phyloP scores from a whole-genome alignment of 2,797 vertebrate genomes.

The Sebastes matsubarae region DNA sequence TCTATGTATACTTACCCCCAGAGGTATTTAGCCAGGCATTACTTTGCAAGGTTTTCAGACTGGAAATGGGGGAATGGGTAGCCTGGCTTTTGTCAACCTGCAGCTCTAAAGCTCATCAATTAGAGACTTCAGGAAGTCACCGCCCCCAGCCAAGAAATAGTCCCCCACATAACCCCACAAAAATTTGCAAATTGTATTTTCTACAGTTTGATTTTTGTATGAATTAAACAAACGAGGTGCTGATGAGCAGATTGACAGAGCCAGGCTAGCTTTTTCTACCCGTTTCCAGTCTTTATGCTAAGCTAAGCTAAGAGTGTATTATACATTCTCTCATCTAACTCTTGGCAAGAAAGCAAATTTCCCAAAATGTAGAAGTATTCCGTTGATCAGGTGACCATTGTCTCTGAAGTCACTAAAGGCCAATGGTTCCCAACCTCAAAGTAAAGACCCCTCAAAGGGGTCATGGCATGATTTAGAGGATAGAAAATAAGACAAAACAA shows the following conservation, averaged over 20 bases:
- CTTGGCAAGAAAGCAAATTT: neutral
- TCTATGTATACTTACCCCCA: neutral
- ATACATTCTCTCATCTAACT: neutral
- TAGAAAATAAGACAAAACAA: neutral
- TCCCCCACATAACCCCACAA: neutral
- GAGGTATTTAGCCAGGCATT: neutral
- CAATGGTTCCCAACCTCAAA: neutral
- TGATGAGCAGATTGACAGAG: neutral
- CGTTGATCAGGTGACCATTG: neutral
- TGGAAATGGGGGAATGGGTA: neutral
- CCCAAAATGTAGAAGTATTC: neutral
- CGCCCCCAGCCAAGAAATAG: rapidly evolving
- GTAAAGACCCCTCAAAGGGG: neutral
- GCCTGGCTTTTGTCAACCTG: neutral
- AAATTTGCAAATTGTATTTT: neutral
- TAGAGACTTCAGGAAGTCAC: neutral
- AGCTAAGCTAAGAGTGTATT: neutral
- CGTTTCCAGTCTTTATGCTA: neutral
- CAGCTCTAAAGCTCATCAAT: neutral
- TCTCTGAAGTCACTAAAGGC: too few relatives aligned
- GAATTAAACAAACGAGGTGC: neutral
- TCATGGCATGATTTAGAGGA: neutral
- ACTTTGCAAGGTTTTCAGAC: neutral
- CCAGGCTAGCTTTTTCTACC: neutral
- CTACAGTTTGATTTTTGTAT: neutral